A percentile compares a stretch with the other conserved stretches of the same genome.
These are phyloP conservation scores for Drosophila lacicola DNA, from an alignment of 2,888 invertebrate genomes.

Conservation along the genomic window DNA sequence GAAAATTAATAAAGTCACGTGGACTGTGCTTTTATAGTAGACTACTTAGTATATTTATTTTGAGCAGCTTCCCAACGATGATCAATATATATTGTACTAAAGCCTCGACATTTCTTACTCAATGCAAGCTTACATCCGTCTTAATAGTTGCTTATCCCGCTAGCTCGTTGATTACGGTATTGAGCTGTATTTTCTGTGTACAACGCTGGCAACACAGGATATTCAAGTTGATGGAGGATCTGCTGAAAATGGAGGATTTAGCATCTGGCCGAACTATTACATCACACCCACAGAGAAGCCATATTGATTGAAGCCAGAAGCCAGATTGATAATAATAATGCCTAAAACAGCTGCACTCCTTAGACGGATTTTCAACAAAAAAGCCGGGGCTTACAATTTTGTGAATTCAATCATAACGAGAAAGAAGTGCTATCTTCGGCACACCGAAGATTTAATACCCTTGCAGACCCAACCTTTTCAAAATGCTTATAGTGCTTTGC, in stretches of 20 bases:
- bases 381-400: accelerated
- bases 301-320: no score
- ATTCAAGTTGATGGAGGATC: background rate
- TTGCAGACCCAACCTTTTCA: no score
- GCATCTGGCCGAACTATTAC: background rate
- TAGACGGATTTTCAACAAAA: accelerated
- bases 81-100: background rate
- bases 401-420: accelerated
- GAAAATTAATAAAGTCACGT: slow-evolving; percentile 13
- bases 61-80: background rate
- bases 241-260: slow-evolving; percentile 14
- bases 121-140: background rate
- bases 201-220: slow-evolving; percentile 26
- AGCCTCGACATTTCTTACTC: accelerated
- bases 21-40: slow-evolving; percentile 2
- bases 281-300: background rate
- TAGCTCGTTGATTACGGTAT: accelerated
- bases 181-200: slow-evolving; percentile 10
- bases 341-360: accelerated
- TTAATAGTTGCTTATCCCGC: background rate
- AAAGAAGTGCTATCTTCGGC: no score
- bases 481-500: no score
- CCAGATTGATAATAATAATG: background rate
- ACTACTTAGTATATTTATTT: background rate
- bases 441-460: no score